These are phyloP conservation scores for Harpagifer antarcticus DNA, from an alignment of 2,797 vertebrate species.

Conservation along the genomic window DNA sequence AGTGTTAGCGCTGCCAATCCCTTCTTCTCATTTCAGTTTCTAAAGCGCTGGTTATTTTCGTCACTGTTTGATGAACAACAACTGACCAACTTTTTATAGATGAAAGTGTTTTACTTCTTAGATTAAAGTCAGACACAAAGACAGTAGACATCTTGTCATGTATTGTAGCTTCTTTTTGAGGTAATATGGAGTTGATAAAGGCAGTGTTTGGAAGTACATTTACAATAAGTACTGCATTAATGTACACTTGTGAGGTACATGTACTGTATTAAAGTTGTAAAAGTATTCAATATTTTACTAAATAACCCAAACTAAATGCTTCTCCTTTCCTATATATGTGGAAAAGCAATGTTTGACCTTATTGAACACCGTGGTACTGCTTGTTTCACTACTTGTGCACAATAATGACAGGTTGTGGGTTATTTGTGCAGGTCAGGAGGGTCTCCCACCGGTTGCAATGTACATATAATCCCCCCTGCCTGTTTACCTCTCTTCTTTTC, in stretches of 20 bases:
- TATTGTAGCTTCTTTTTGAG: not conserved
- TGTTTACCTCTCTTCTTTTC: rapidly evolving
- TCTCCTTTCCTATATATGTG: too few species aligned
- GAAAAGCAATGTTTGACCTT: not conserved
- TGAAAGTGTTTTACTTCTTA: not conserved
- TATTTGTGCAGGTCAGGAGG: conserved; percentile 4
- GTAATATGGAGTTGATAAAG: not conserved
- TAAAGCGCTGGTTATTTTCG: not conserved
- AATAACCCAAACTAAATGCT: too few species aligned
- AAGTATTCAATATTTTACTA: too few species aligned
- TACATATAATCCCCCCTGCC: not conserved
- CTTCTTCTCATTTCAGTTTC: not conserved
- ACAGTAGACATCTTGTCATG: not conserved
- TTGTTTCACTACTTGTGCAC: not conserved
- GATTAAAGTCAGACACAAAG: not conserved
- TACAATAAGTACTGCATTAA: not conserved
- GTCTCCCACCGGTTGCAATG: conserved; percentile 10
- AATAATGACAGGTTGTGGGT: not conserved
- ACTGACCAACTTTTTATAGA: conserved; percentile 12
- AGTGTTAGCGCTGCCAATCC: not conserved
- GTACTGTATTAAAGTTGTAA: not conserved
- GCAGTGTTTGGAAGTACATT: not conserved
- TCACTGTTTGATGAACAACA: conserved; percentile 17
- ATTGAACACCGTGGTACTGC: not conserved
- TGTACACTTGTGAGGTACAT: not conserved